These are phyloP conservation scores for Eulemur macaco DNA, from an alignment of 2,113 vertebrate genomes.

Conservation along the genomic window DNA sequence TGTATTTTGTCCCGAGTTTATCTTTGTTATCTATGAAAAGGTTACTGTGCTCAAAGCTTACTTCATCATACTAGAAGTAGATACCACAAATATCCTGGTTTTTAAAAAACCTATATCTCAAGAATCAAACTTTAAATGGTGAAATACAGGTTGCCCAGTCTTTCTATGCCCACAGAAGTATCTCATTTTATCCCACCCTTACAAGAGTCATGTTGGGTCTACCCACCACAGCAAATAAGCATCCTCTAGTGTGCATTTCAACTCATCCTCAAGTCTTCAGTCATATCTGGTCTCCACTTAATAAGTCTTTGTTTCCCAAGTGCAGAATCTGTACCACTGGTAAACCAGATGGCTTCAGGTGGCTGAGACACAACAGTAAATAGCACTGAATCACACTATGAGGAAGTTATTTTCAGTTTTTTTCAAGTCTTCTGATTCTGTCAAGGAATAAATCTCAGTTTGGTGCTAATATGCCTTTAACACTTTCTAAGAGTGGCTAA, in stretches of 20 bases:
- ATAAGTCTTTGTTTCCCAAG: not conserved
- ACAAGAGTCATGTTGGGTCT: not conserved
- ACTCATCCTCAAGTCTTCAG: not conserved
- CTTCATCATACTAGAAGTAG: not conserved
- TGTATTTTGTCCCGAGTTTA: not conserved
- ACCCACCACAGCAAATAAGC: not conserved
- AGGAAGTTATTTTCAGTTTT: not conserved
- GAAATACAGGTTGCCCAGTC: not conserved
- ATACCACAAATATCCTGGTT: not conserved
- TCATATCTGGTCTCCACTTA: not conserved
- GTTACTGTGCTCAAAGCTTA: not conserved
- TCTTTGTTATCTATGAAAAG: not conserved
- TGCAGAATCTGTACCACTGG: not conserved
- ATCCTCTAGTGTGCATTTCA: not conserved
- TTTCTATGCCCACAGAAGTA: not conserved
- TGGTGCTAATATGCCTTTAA: conserved; percentile 59
- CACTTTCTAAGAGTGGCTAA: conserved; percentile 51
- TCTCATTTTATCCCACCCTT: not conserved
- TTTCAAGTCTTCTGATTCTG: conserved; percentile 44
- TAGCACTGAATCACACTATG: not conserved
- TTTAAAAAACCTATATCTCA: not conserved
- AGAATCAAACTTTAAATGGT: not conserved
- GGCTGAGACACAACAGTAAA: not conserved
- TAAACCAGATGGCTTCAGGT: not conserved
- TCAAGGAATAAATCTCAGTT: conserved; percentile 63